Percentiles rank a stretch among this genome's conserved stretches.
Evolutionary conservation across 2,888 invertebrate genomes (phyloP).

Genomic region (Cheilosia vulpina): DNA sequence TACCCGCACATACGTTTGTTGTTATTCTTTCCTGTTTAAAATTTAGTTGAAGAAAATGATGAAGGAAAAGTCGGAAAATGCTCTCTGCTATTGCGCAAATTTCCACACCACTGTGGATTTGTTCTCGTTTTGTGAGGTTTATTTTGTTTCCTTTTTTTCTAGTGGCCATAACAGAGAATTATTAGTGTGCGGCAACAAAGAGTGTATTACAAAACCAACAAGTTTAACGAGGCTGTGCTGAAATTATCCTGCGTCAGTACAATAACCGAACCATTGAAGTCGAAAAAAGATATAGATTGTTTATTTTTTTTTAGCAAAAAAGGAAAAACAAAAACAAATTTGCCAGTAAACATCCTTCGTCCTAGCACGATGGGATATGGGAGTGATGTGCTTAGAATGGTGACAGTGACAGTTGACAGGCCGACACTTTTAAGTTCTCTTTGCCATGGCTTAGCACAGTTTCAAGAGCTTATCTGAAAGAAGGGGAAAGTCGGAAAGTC

Average conservation of each 20-base stretch:
- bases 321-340: too few species aligned
- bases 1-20: background rate
- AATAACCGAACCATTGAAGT: too few species aligned
- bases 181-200: conserved; percentile 15
- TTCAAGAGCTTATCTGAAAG: conserved; percentile 38
- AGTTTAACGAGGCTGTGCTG: too few species aligned
- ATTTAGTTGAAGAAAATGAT: background rate
- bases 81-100: conserved; percentile 54
- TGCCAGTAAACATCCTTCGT: conserved; percentile 13
- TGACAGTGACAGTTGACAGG: background rate
- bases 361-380: conserved; percentile 33
- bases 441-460: background rate
- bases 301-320: too few species aligned
- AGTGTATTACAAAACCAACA: background rate
- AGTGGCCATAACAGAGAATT: conserved; percentile 50
- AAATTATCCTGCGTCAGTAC: too few species aligned
- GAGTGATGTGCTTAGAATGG: conserved; percentile 23
- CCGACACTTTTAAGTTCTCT: conserved; percentile 24
- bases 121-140: conserved; percentile 25
- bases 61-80: conserved; percentile 10
- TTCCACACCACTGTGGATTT: conserved; percentile 22
- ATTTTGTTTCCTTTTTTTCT: conserved; percentile 30
- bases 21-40: background rate
- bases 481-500: conserved; percentile 22
- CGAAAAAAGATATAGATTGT: too few species aligned